phyloP scores from a whole-genome alignment of 2,888 invertebrate genomes.

The Cancer borealis region DNA sequence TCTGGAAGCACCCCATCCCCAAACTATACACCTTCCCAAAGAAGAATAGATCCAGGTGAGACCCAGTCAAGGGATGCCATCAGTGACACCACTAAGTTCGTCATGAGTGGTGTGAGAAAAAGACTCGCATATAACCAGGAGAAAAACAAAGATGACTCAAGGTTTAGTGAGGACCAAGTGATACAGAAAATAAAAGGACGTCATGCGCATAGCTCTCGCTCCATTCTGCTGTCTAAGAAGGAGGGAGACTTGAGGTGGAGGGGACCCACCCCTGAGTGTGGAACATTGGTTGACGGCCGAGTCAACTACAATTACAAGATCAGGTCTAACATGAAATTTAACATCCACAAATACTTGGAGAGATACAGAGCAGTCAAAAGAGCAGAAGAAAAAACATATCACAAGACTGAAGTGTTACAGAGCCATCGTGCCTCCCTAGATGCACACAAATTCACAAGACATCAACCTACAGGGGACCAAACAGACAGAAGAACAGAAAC shows the following conservation, averaged over 20 bases:
- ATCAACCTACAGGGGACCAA: background rate
- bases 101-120: background rate
- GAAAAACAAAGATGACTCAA: background rate
- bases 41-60: background rate
- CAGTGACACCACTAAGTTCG: background rate
- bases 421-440: background rate
- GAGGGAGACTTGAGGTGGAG: background rate
- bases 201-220: slow-evolving; percentile 37
- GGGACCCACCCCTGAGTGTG: background rate
- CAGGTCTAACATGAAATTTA: background rate
- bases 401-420: background rate
- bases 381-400: background rate
- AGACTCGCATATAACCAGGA: background rate
- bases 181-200: slow-evolving; percentile 53
- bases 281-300: slow-evolving; percentile 56
- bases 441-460: background rate
- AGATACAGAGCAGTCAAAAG: slow-evolving; percentile 52
- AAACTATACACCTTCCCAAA: background rate
- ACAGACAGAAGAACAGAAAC: background rate
- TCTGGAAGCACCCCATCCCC: background rate
- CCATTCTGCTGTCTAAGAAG: slow-evolving; percentile 57
- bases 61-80: background rate
- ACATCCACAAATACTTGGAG: slow-evolving; percentile 61
- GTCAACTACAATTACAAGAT: slow-evolving; percentile 58
- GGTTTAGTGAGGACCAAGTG: slow-evolving; percentile 38